phyloP scores from a whole-genome alignment of 2,797 vertebrate species.

The Lutjanus campechanus region DNA sequence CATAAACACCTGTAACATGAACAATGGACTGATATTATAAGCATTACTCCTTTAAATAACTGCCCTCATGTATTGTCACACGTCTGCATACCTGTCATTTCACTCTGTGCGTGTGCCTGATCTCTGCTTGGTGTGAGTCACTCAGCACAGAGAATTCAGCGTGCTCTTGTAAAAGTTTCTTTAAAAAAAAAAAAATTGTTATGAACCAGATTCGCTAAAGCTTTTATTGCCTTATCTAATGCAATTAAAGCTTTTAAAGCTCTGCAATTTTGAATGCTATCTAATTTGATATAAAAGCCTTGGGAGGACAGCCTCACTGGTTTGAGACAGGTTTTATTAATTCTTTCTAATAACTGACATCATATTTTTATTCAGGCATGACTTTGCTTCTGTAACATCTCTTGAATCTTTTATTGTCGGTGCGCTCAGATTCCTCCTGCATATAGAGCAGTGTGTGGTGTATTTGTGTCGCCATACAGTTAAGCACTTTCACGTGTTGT shows the following conservation, averaged over 20 bases:
- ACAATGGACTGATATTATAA: neutral
- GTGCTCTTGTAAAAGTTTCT: neutral
- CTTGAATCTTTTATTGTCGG: neutral
- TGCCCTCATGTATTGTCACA: neutral
- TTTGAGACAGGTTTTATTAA: slow-evolving; percentile 28
- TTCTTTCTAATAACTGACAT: slow-evolving; percentile 19
- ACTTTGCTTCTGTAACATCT: slow-evolving; percentile 9
- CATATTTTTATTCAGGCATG: neutral
- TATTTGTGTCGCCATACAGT: neutral
- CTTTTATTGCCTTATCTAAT: slow-evolving; percentile 22
- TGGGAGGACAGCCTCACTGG: neutral
- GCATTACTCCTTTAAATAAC: neutral
- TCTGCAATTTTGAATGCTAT: slow-evolving; percentile 10
- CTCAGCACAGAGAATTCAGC: neutral
- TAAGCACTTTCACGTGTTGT: neutral
- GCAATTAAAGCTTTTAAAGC: slow-evolving; percentile 33
- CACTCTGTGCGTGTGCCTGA: neutral
- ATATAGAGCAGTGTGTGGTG: neutral
- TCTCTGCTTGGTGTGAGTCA: slow-evolving; percentile 4
- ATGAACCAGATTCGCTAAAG: slow-evolving; percentile 22
- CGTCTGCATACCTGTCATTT: neutral
- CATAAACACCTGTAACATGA: neutral
- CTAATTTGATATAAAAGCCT: slow-evolving; percentile 33
- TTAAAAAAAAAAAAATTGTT: neutral
- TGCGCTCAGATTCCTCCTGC: neutral